Conservation (phyloP, 1,140 invertebrate genomes). For the Bombyx mandarina region DNA sequence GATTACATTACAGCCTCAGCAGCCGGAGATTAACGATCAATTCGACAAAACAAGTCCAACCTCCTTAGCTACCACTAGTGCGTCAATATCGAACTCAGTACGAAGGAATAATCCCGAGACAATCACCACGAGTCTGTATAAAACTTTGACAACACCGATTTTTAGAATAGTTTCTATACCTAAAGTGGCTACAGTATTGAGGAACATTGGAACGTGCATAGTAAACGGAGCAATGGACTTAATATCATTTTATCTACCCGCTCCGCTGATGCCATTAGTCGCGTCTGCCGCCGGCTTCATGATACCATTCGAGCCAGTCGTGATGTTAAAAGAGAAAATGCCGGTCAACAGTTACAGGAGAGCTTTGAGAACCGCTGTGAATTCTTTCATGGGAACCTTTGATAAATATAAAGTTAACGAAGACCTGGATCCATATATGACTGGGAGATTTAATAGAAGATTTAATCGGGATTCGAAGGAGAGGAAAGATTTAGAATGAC, state of each 20-base stretch:
- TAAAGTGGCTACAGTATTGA: conserved; percentile 37
- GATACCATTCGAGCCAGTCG: conserved; percentile 55
- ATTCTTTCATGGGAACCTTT: conserved; percentile 49
- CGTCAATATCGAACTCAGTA: too few relatives aligned
- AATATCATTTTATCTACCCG: conserved; percentile 45
- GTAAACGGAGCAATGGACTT: conserved; percentile 58
- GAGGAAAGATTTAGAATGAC: conserved; percentile 3
- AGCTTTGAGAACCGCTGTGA: conserved; percentile 44
- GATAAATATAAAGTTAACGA: conserved; percentile 35
- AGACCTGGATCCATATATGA: conserved; percentile 56
- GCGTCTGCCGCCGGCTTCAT: conserved; percentile 51
- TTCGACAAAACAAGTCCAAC: conserved; percentile 16
- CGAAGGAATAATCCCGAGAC: not conserved
- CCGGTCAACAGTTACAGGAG: conserved; percentile 52
- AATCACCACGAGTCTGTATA: conserved; percentile 11
- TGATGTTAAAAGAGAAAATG: conserved; percentile 44
- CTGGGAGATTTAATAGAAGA: conserved; percentile 44
- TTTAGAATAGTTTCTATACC: conserved; percentile 26
- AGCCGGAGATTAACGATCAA: conserved; percentile 41
- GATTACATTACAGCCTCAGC: conserved; percentile 23
- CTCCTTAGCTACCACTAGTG: not conserved
- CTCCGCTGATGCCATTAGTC: conserved; percentile 50
- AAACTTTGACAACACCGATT: conserved; percentile 17
- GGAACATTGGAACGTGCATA: conserved; percentile 50
- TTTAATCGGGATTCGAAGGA: conserved; percentile 23